Evolutionary conservation across 1,140 invertebrate genomes (phyloP), one percentile per base, ranked within the genome.

Genomic region (Pantala flavescens): DNA sequence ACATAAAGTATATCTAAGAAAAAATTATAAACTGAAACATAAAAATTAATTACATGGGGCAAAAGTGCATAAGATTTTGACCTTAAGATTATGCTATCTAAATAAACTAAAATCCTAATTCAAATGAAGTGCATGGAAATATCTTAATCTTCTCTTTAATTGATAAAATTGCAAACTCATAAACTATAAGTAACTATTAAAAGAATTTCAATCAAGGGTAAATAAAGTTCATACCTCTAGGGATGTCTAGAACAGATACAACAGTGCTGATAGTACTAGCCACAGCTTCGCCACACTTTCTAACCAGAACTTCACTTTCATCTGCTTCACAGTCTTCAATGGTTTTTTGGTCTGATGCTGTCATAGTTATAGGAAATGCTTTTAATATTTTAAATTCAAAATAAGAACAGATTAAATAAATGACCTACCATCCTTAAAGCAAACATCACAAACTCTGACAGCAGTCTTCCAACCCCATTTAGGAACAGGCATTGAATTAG

Each of bases 391-490:
- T 16, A 14, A 63, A 63, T 63, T 3, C 49, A 63, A 14, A 63
- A 21, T 21, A 16, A 7, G 2, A 36, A 2, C 2, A 36, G 9
- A 36, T 36, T 36, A 5, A 36, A 36, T 36, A 36, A 12, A 63
- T 3, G 49, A 63, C 49, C 3, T 55, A 75, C 71, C 70, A 24
- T 72, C 36, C 77, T 70, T 74, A 75, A 85, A 88, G 78, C 90
- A 92, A 74, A 82, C 80, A 78, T 91, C 87, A 79, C 90, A 92
- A 5, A 92, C 90, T 24, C 90, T 80, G 7, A 92, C 90, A 0
- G 88, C 86, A 19, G 82, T 82, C 11, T 82, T 78, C 90, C 90
- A 91, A 73, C 90, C 90, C 77, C 86, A 84, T 7, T 83, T 81
- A 9, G 90, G 90, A 24, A 92, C 90, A 23, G 88, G 85, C 75